Evolutionary conservation across 2,113 vertebrate genomes (phyloP).

Genomic region (Meles meles): DNA sequence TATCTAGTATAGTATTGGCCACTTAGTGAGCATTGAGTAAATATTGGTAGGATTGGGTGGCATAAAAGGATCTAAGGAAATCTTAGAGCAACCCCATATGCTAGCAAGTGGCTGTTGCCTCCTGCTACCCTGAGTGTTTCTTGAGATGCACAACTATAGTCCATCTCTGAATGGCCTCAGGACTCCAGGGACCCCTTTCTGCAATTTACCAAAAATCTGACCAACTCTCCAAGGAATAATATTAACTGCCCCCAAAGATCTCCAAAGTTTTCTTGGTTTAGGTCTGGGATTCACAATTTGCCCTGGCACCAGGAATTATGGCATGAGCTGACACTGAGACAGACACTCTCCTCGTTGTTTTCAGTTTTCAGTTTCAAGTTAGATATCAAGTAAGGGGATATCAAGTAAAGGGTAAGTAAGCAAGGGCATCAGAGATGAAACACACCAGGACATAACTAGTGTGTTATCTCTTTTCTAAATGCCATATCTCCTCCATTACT

Average conservation of each 20-base stretch:
- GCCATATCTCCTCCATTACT: background rate
- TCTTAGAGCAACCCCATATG: background rate
- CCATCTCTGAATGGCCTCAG: background rate
- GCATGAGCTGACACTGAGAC: background rate
- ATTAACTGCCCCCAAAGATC: background rate
- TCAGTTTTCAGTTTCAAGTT: background rate
- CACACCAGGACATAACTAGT: background rate
- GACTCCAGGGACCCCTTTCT: background rate
- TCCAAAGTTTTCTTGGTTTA: background rate
- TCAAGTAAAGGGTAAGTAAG: background rate
- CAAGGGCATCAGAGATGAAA: background rate
- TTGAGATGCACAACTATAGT: background rate
- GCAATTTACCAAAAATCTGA: background rate
- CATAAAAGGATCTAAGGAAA: background rate
- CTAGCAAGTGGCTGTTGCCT: background rate
- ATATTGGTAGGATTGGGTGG: background rate
- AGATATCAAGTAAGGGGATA: background rate
- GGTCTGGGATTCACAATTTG: background rate
- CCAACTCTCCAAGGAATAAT: background rate
- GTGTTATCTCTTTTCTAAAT: background rate
- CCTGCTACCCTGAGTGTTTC: background rate
- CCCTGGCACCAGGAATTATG: background rate
- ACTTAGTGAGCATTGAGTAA: background rate
- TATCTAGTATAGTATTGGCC: background rate
- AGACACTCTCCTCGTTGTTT: background rate